phyloP scores from a whole-genome alignment of 2,888 invertebrate species.

The Ypsolopha sequella region DNA sequence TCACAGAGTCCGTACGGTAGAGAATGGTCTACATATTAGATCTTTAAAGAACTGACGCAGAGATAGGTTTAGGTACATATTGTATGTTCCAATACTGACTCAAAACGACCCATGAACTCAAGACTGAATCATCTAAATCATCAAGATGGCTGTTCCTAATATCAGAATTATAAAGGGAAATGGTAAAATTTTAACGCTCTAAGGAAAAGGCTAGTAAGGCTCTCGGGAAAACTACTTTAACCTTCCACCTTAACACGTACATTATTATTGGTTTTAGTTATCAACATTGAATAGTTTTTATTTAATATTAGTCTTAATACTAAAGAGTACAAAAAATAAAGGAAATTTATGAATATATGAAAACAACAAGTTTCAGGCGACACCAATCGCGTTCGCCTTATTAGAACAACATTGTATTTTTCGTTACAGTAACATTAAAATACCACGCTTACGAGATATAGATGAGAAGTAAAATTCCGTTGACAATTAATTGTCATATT shows the following conservation, averaged over 20 bases:
- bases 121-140: not conserved
- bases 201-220: slow-evolving; percentile 69
- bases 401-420: slow-evolving; percentile 65
- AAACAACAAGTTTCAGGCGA: slow-evolving; percentile 68
- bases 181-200: slow-evolving; percentile 41
- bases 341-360: slow-evolving; percentile 70
- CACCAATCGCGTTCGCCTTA: slow-evolving; percentile 58
- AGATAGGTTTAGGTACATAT: too few relatives aligned
- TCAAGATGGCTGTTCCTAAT: slow-evolving; percentile 21
- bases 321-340: slow-evolving; percentile 72
- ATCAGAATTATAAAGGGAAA: slow-evolving; percentile 22
- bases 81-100: too few relatives aligned
- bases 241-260: slow-evolving; percentile 53
- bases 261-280: slow-evolving; percentile 65
- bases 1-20: too few relatives aligned
- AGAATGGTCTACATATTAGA: too few relatives aligned
- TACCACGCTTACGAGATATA: slow-evolving; percentile 50
- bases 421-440: slow-evolving; percentile 65
- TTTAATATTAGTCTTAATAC: slow-evolving; percentile 66
- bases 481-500: slow-evolving; percentile 10
- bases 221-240: slow-evolving; percentile 66
- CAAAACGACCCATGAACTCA: too few relatives aligned
- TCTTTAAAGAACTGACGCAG: too few relatives aligned
- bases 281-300: slow-evolving; percentile 69
- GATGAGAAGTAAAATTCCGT: slow-evolving; percentile 33